These are phyloP conservation scores for Mizuhopecten yessoensis DNA, from an alignment of 1,140 invertebrate species.

Conservation along the genomic window DNA sequence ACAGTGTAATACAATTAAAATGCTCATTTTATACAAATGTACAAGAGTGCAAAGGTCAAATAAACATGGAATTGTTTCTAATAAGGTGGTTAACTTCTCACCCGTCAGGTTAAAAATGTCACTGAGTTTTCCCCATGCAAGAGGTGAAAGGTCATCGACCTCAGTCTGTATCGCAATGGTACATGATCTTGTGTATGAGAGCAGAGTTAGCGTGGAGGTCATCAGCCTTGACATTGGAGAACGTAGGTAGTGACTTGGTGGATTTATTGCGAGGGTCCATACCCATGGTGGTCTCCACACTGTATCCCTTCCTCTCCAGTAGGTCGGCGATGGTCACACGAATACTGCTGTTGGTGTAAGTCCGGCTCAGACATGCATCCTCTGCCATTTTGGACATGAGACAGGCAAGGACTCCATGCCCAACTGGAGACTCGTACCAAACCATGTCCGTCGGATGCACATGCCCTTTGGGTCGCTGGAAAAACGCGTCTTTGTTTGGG, in stretches of 20 bases:
- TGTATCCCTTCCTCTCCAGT: constrained; percentile 46
- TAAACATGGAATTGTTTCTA: background rate
- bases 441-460: background rate
- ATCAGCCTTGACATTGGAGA: constrained; percentile 44
- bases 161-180: background rate
- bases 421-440: constrained; percentile 64
- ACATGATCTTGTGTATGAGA: constrained; percentile 50
- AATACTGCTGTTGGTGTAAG: constrained; percentile 60
- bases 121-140: background rate
- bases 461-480: constrained; percentile 61
- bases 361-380: constrained; percentile 52
- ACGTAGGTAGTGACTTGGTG: background rate
- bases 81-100: background rate
- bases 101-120: background rate
- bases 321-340: constrained; percentile 53
- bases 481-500: constrained; percentile 57
- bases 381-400: constrained; percentile 61
- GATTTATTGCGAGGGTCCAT: constrained; percentile 61
- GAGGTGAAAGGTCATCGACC: background rate
- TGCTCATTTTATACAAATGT: background rate
- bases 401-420: constrained; percentile 59
- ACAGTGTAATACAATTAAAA: background rate
- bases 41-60: background rate
- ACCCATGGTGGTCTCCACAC: constrained; percentile 56
- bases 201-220: constrained; percentile 54